Percentiles rank a stretch among this genome's conserved stretches.
Conservation (phyloP, 2,888 invertebrate species). For the Sphaeridia pumilis region DNA sequence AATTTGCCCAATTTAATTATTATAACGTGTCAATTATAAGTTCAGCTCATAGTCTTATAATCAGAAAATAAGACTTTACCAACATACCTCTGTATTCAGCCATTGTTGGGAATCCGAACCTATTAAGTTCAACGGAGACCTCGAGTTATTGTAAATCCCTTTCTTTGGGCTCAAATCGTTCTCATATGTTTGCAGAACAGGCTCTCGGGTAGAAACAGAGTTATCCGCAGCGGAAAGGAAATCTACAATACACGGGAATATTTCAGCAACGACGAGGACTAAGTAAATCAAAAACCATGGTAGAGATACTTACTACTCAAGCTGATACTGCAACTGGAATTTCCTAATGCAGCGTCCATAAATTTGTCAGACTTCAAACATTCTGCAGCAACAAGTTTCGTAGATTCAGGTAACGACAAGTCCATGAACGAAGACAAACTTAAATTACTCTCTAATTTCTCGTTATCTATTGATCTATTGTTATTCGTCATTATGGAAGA, state of each 20-base stretch:
- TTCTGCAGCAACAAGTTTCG: constrained; percentile 24
- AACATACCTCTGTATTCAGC: not conserved
- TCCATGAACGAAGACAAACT: constrained; percentile 36
- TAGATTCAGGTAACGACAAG: constrained; percentile 34
- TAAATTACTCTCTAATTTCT: constrained; percentile 23
- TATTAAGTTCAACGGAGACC: not conserved
- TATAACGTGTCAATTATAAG: too few species aligned
- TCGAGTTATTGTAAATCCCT: too few species aligned
- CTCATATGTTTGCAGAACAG: not conserved
- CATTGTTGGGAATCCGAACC: not conserved
- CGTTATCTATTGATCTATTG: too few species aligned
- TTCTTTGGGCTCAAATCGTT: too few species aligned
- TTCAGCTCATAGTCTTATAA: not conserved
- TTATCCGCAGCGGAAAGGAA: not conserved
- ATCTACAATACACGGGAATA: too few species aligned
- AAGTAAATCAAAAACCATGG: too few species aligned
- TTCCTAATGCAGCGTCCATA: constrained; percentile 25
- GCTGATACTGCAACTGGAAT: constrained; percentile 25
- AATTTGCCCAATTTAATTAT: not conserved
- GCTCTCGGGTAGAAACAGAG: not conserved
- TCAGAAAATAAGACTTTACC: not conserved
- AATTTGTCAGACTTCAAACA: constrained; percentile 21
- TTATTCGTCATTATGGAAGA: constrained; percentile 7
- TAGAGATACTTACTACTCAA: constrained; percentile 17
- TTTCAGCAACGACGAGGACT: too few species aligned